Base-by-base conservation (phyloP, 1,140 invertebrate species). In the Ruditapes philippinarum region DNA sequence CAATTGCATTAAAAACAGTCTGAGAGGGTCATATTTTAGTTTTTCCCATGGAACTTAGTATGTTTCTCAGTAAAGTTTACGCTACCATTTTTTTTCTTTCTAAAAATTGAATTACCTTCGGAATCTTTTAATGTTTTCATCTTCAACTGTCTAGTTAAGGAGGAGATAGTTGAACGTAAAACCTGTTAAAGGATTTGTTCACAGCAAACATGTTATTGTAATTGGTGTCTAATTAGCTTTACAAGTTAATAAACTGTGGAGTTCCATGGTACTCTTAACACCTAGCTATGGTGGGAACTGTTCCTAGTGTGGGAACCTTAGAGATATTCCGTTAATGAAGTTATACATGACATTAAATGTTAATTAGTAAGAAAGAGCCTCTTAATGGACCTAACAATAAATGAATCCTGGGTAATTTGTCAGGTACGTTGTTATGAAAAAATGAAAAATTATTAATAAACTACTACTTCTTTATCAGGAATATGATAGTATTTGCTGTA, bases 201-300 rank as follows among this genome's bases (percentile, higher is more conserved):
- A 25, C 54, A 4, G 36, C 38, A 81, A 81, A 5, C 40, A 14
- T 81, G 79, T 81, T 81, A 57, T 81, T 81, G 57, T 81, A 81
- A 81, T 81, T 62, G 54, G 2, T 17, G 22, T 36, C 28, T 81
- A 81, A 81, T 81, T 81, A 33, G 79, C 54, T 65, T n/a, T 42
- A 65, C 79, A 38, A 81, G 54, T 65, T 81, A 81, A 81, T 81
- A 81, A 81, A 45, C 79, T 42, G 79, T 81, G 40, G 74, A 78
- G 60, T 62, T 57, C 57, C 79, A 40, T 42, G 54, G 60, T 62
- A 51, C 79, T 62, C 33, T 33, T 65, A 40, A 81, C 79, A 81
- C 79, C 79, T 81, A 60, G 7, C 22, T 38, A 5, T 65, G 74
- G 79, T 81, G 79, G 79, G 79, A 81, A 81, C 60, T 65, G 57